Evolutionary conservation across 2,113 vertebrate genomes (phyloP).

Genomic region (Ceratotherium simum): DNA sequence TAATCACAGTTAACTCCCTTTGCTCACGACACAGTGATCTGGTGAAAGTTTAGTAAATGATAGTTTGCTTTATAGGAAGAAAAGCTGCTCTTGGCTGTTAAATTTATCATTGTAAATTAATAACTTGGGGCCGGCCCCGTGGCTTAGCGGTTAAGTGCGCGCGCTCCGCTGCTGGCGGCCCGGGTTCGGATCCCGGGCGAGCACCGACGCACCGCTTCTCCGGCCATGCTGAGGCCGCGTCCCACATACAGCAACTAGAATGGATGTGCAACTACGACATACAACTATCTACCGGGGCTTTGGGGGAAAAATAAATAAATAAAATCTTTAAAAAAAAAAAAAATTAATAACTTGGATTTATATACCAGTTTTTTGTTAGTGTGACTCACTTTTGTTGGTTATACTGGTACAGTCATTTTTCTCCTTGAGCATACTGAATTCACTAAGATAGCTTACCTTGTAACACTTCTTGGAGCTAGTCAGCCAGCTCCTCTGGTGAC

Average conservation of each 20-base stretch:
- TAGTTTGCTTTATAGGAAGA: conserved; percentile 3
- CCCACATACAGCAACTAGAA: too few species aligned
- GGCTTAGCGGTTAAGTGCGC: too few species aligned
- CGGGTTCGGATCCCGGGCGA: too few species aligned
- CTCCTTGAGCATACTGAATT: not conserved
- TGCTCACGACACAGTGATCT: not conserved
- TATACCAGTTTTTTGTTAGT: not conserved
- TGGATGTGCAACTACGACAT: too few species aligned
- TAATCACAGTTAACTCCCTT: not conserved
- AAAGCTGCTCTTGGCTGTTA: not conserved
- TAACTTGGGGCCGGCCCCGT: too few species aligned
- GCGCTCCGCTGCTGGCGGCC: too few species aligned
- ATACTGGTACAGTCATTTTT: not conserved
- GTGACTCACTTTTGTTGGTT: not conserved
- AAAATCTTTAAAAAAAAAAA: too few species aligned
- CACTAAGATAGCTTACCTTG: not conserved
- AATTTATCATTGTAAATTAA: not conserved
- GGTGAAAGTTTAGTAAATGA: not conserved
- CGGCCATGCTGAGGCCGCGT: too few species aligned
- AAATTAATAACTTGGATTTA: not conserved
- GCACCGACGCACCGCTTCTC: too few species aligned
- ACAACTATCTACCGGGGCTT: too few species aligned
- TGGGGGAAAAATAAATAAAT: too few species aligned
- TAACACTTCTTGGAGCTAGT: not conserved
- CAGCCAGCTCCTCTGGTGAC: not conserved